A percentile compares a stretch with the other conserved stretches of the same genome.
Evolutionary conservation across 2,797 vertebrate species (phyloP).

Genomic region (Orientallactaga sibirica): DNA sequence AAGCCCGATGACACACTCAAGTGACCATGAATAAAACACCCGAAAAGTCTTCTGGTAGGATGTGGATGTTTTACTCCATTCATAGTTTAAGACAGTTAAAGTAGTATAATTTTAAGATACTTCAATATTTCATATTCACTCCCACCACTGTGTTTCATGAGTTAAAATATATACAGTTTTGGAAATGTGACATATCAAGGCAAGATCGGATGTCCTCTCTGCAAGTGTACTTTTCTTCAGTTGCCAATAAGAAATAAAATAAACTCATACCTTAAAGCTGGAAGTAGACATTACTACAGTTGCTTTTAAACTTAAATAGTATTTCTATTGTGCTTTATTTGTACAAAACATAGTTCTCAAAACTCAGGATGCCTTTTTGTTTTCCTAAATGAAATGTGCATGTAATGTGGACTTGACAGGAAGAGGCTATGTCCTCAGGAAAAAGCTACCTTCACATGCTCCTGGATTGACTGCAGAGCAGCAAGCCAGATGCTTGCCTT

Average conservation of each 20-base stretch:
- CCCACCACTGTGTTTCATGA: not conserved
- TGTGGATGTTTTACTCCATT: not conserved
- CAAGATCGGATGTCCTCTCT: not conserved
- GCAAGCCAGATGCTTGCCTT: not conserved
- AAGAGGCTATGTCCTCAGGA: not conserved
- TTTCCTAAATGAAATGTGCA: not conserved
- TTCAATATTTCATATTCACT: not conserved
- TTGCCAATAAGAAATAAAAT: slow-evolving; percentile 6
- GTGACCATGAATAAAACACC: not conserved
- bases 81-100: not conserved
- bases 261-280: not conserved
- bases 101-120: not conserved
- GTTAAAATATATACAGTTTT: not conserved
- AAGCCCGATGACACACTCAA: not conserved
- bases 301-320: not conserved
- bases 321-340: not conserved
- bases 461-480: not conserved
- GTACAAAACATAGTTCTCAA: not conserved
- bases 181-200: not conserved
- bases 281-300: not conserved
- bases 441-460: not conserved
- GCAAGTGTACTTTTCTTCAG: not conserved
- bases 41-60: not conserved
- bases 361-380: not conserved
- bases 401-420: not conserved